These are phyloP conservation scores for Emys orbicularis DNA, from an alignment of 2,797 vertebrate species.

Conservation along the genomic window DNA sequence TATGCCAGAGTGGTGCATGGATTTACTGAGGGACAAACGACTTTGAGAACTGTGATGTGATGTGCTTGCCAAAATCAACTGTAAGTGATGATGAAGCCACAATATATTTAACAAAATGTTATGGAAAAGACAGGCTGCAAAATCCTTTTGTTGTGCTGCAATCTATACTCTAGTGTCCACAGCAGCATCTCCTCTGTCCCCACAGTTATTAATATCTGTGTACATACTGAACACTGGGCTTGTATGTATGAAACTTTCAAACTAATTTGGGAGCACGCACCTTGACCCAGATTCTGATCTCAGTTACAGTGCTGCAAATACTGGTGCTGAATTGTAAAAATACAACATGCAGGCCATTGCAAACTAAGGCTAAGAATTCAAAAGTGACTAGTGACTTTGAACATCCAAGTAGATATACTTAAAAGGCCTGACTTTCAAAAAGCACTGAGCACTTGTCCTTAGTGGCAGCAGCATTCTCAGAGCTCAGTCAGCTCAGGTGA, in stretches of 20 bases:
- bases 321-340: neutral
- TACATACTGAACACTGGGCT: fast-evolving
- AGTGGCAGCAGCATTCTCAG: too few species aligned
- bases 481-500: too few species aligned
- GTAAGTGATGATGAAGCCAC: slow-evolving; percentile 40
- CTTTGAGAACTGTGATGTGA: slow-evolving; percentile 24
- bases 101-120: slow-evolving; percentile 41
- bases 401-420: neutral
- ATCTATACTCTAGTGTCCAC: neutral
- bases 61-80: slow-evolving; percentile 52
- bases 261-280: neutral
- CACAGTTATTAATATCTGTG: neutral
- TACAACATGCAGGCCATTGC: neutral
- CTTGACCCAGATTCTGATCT: neutral
- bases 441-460: neutral
- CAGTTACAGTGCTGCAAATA: neutral
- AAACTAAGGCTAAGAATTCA: neutral
- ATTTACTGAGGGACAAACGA: slow-evolving; percentile 37
- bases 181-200: neutral
- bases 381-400: neutral
- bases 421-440: neutral
- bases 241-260: neutral
- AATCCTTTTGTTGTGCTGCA: slow-evolving; percentile 6
- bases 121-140: slow-evolving; percentile 32
- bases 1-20: neutral